phyloP scores from a whole-genome alignment of 2,888 invertebrate genomes.

The Pediacus dermestoides region DNA sequence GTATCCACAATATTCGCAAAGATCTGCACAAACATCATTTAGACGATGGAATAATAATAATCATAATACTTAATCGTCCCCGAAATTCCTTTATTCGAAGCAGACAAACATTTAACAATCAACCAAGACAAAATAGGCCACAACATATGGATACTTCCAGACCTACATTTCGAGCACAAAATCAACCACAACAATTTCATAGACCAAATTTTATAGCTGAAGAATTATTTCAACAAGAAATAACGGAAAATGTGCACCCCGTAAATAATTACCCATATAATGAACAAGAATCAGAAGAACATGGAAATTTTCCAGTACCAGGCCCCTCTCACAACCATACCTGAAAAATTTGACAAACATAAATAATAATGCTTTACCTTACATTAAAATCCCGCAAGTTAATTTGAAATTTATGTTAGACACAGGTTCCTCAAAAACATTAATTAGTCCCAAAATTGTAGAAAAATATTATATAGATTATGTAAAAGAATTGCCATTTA shows the following conservation, averaged over 20 bases:
- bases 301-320: conserved; percentile 1
- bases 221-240: conserved; percentile 7
- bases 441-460: conserved; percentile 2
- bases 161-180: neutral
- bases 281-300: neutral
- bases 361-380: neutral
- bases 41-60: conserved; percentile 4
- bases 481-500: too few species aligned
- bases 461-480: too few species aligned
- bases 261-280: neutral
- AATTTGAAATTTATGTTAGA: neutral
- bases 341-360: too few species aligned
- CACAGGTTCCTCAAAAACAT: neutral
- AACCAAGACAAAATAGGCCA: neutral
- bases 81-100: neutral
- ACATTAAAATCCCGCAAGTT: too few species aligned
- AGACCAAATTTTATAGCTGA: conserved; percentile 6
- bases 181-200: too few species aligned
- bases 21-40: too few species aligned
- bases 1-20: too few species aligned
- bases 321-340: neutral
- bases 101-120: neutral
- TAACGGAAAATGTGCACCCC: neutral
- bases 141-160: conserved; percentile 5
- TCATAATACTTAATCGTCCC: neutral